Evolutionary conservation across 2,888 invertebrate species (phyloP), one percentile per base, ranked within the genome.

Genomic region (Geophilus truncorum): DNA sequence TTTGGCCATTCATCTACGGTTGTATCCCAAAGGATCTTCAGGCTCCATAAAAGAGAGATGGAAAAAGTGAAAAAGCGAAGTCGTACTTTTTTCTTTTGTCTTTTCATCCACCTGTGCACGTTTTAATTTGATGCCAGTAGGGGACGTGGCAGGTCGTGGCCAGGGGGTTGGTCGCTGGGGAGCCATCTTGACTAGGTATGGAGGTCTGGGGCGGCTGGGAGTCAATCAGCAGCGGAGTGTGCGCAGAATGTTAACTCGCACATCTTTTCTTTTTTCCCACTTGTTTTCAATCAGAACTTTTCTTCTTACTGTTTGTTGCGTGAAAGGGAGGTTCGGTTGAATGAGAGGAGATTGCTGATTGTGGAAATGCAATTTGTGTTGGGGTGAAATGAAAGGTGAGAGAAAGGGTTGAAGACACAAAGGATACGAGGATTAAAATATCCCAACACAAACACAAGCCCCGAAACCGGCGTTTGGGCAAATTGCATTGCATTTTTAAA

Each of bases 61-160:
- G 25, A 70, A 23, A 70, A 70, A 70, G 70, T 28, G 70, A 70
- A 51, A 51, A 51, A 51, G 7, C 18, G 7, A 51, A 4, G 3
- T 1, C 15, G 7, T n/a, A 15, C 28, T 28, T 23, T 21, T 21
- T 28, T 62, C n/a, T 70, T 70, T 70, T 70, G 70, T 70, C 70
- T 70, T 70, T 70, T 70, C 70, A 70, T 70, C 70, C 70, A 70
- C 70, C 70, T 70, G 70, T 70, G 70, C 70, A 70, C 70, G 70
- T 70, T 70, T 70, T 70, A 70, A 70, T 70, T 70, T 70, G 70
- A 70, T 70, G 70, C 70, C 70, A 70, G 70, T 70, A 70, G 70
- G 70, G 70, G 70, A 25, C 25, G 12, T 70, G 70, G 70, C 70
- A 70, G 70, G 25, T 28, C 28, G 25, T 70, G 28, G 28, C 70